phyloP scores from a whole-genome alignment of 2,113 vertebrate genomes.

The Fregata magnificens region DNA sequence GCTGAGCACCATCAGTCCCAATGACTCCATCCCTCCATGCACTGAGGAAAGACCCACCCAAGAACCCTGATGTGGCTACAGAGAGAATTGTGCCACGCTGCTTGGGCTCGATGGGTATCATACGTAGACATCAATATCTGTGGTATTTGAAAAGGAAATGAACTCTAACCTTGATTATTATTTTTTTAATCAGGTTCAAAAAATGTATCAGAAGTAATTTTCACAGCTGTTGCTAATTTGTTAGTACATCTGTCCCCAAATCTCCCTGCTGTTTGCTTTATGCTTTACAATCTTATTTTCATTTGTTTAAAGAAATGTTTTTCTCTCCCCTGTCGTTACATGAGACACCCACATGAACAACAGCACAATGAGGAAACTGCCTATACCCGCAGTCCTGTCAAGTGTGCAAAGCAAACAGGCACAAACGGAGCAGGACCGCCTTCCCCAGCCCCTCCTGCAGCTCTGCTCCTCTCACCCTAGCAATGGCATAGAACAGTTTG shows the following conservation, averaged over 20 bases:
- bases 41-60: background rate
- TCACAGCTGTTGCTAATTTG: constrained; percentile 57
- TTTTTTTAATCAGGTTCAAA: constrained; percentile 4
- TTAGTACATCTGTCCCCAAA: background rate
- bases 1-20: background rate
- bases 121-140: background rate
- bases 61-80: background rate
- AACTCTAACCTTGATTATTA: background rate
- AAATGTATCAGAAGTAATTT: constrained; percentile 18
- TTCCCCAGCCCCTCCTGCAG: background rate
- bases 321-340: constrained; percentile 18
- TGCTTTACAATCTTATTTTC: constrained; percentile 44
- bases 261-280: constrained; percentile 41
- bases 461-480: background rate
- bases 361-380: background rate
- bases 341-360: background rate
- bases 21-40: background rate
- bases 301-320: constrained; percentile 56
- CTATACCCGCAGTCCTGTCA: background rate
- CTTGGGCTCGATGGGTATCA: background rate
- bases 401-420: background rate
- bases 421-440: background rate
- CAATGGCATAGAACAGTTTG: background rate
- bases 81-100: background rate
- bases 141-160: background rate